Base-by-base conservation (phyloP, 2,888 invertebrate genomes). In the Clitarchus hookeri region DNA sequence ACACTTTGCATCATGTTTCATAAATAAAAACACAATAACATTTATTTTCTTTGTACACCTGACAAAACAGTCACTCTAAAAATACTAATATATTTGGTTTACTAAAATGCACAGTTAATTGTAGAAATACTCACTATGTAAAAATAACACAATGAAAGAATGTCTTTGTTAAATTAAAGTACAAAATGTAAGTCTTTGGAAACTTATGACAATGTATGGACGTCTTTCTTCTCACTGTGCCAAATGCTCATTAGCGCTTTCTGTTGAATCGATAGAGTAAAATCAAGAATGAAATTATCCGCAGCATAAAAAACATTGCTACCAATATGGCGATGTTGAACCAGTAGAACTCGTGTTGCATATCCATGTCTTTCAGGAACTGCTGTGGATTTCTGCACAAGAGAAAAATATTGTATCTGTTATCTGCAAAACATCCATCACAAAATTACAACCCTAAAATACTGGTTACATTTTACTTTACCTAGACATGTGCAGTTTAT, bases 341-440 rank as follows among this genome's bases (percentile, higher is more conserved):
- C 89, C 94, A 93, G 91, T 96, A 97, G 87, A 93, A 93, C 23
- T 95, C 95, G 84, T 94, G 90, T 0, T 92, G 91, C 94, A 96
- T 94, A 90, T 95, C 97, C 89, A 96, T 92, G 87, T 95, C 94
- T 88, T 94, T 93, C n/a, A 98, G 92, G 88, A 98, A 95, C 89
- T 94, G 94, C 85, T 79, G 25, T 26, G 86, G 86, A 54, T 36
- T 86, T 23, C 82, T 82, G 82, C 27, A 82, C 26, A 82, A 23
- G 27, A 44, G n/a, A 82, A 82, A 8, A 27, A 82, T 27, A 65
- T n/a, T 65, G 65, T 65, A 48, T 11, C 48, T 48, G 48, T 48
- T 48, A 13, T 16, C 48, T 53, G 8, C 19, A 53, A 53, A 6
- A 19, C 53, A 53, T 53, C 19, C 53, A 53, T 19, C 12, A 53